Conservation (phyloP, 2,113 vertebrate species). For the Thermophis baileyi region DNA sequence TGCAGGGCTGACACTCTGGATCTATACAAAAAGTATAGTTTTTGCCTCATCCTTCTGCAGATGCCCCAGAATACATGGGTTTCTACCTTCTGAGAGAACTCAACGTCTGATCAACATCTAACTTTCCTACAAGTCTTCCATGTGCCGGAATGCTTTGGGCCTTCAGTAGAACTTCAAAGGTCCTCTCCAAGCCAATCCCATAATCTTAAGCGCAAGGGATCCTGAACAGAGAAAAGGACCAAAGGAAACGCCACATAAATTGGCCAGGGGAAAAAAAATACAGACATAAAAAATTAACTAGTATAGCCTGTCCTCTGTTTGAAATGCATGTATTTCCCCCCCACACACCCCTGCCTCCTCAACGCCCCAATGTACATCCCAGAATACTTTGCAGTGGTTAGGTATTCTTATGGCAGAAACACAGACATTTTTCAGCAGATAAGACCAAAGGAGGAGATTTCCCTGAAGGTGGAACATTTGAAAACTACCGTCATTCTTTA, state of each 20-base stretch:
- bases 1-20: not conserved
- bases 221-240: not conserved
- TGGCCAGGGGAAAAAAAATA: not conserved
- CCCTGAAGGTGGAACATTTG: conserved; percentile 11
- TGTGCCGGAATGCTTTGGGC: not conserved
- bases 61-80: not conserved
- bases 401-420: not conserved
- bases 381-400: conserved; percentile 1
- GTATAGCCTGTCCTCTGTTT: not conserved
- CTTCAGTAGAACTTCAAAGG: not conserved
- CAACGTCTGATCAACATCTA: not conserved
- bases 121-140: not conserved
- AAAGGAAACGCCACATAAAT: not conserved
- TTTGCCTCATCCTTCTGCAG: not conserved
- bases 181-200: not conserved
- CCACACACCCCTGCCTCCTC: too few relatives aligned
- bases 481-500: conserved; percentile 28
- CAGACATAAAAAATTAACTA: not conserved
- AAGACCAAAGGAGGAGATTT: not conserved
- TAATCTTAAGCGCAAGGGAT: not conserved
- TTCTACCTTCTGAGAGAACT: not conserved
- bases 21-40: not conserved
- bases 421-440: not conserved
- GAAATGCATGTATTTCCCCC: not conserved
- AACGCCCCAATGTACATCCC: not conserved